Conservation (phyloP, 2,888 invertebrate genomes). For the Ormia ochracea region DNA sequence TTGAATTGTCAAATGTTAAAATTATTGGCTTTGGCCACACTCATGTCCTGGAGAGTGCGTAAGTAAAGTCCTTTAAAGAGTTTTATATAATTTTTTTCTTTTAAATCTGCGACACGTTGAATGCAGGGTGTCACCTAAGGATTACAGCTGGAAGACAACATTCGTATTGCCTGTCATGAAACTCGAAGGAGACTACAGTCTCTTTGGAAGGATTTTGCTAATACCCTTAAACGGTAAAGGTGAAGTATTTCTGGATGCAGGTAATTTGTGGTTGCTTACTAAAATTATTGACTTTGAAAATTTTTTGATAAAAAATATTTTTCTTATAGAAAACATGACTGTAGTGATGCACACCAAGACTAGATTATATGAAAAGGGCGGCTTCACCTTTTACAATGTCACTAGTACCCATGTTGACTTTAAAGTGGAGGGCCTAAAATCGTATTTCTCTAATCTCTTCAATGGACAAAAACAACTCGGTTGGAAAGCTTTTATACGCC, state of each 20-base stretch:
- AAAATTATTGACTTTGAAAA: neutral
- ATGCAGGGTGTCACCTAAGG: slow-evolving; percentile 82
- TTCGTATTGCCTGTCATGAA: slow-evolving; percentile 82
- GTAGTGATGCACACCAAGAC: slow-evolving; percentile 83
- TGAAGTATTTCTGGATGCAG: slow-evolving; percentile 84
- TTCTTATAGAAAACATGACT: slow-evolving; percentile 81
- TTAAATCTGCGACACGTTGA: neutral
- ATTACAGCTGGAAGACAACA: slow-evolving; percentile 84
- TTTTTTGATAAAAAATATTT: too few species aligned
- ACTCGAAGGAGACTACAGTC: slow-evolving; percentile 83
- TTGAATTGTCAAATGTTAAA: slow-evolving; percentile 83
- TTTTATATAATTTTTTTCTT: neutral
- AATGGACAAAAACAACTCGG: slow-evolving; percentile 85
- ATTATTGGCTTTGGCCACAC: slow-evolving; percentile 83
- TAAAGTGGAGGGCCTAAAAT: slow-evolving; percentile 81
- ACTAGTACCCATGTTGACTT: slow-evolving; percentile 83
- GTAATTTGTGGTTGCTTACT: slow-evolving; percentile 77
- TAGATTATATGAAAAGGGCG: slow-evolving; percentile 81
- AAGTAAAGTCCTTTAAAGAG: slow-evolving; percentile 64
- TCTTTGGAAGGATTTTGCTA: slow-evolving; percentile 83
- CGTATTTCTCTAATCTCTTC: slow-evolving; percentile 84
- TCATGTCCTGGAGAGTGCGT: slow-evolving; percentile 82
- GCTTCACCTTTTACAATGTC: slow-evolving; percentile 83
- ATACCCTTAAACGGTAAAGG: slow-evolving; percentile 84
- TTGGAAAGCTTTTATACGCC: slow-evolving; percentile 68